Evolutionary conservation across 2,888 invertebrate genomes (phyloP), one percentile per base, ranked within the genome.

Genomic region (Macrophya annulata): DNA sequence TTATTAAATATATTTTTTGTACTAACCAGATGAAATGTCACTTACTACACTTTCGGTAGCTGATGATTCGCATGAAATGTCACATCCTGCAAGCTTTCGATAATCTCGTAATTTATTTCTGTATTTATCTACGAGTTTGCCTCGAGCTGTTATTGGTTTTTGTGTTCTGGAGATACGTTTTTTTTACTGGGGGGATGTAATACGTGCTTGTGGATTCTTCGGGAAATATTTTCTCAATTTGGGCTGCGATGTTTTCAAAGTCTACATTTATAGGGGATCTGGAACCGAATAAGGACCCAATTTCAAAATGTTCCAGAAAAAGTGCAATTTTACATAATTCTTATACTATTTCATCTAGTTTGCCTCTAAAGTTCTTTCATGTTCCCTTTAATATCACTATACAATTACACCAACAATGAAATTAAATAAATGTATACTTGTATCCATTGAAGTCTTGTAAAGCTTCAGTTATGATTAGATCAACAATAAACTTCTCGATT

Each of bases 171-270:
- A 51, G 31, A 31, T 9, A 6, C 31, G 12, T n/a, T 77, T 77
- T 77, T 51, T 77, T 48, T 9, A 77, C 76, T 31, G 76, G 31
- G 17, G 76, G 76, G 51, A 77, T 77, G 55, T 77, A 77, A 55
- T 77, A 77, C 10, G 51, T 31, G 15, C 9, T 17, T 25, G 9
- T 31, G 21, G 15, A 51, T 51, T 77, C 76, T 55, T 9, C 31
- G 8, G 21, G 15, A 9, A 77, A 77, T 25, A 31, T 77, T 77
- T 77, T 9, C n/a, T 5, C 76, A 51, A 77, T 77, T 31, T 77
- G 25, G 8, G 31, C 40, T 45, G 48, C 51, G n/a, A 76, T 45
- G 25, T 76, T 25, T 51, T 76, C 76, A 31, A 76, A 76, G 51
- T 72, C 72, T 43, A 72, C 72, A 43, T n/a, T 43, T 72, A 72